A percentile compares a stretch with the other conserved stretches of the same genome.
These are phyloP conservation scores for Hyphantria cunea DNA, from an alignment of 1,140 invertebrate species.

Conservation along the genomic window DNA sequence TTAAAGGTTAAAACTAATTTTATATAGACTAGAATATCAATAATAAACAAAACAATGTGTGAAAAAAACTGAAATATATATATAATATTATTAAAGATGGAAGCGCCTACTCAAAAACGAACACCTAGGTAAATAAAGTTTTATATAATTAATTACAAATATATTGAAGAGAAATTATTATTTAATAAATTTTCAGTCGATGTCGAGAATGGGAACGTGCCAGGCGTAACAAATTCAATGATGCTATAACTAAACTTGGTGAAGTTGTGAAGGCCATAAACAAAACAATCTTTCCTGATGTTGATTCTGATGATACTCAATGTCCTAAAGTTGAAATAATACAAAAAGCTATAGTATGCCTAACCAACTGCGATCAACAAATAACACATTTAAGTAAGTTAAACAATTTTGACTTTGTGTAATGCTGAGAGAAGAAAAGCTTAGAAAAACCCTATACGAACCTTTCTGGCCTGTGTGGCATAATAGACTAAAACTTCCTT, in stretches of 20 bases:
- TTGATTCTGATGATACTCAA: conserved; percentile 54
- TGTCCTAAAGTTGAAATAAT: conserved; percentile 74
- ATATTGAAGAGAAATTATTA: not conserved
- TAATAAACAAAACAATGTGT: too few relatives aligned
- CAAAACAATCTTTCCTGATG: conserved; percentile 49
- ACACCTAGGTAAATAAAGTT: conserved; percentile 50
- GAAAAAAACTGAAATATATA: too few relatives aligned
- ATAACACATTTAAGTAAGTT: conserved; percentile 70
- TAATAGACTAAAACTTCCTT: too few relatives aligned
- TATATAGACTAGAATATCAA: too few relatives aligned
- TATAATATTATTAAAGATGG: conserved; percentile 14
- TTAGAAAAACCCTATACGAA: too few relatives aligned
- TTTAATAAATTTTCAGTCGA: conserved; percentile 48
- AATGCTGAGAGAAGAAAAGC: too few relatives aligned
- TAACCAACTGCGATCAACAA: conserved; percentile 59
- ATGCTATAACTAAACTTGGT: conserved; percentile 67
- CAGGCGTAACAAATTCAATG: conserved; percentile 71
- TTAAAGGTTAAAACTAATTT: too few relatives aligned
- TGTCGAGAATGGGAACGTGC: conserved; percentile 72
- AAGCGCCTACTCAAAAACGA: conserved; percentile 35
- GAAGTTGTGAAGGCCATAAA: conserved; percentile 62
- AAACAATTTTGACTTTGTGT: not conserved
- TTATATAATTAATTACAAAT: not conserved
- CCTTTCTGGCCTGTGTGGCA: too few relatives aligned
- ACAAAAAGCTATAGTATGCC: conserved; percentile 67